Evolutionary conservation across 2,888 invertebrate genomes (phyloP), one percentile per base, ranked within the genome.

Genomic region (Phyllotreta striolata): DNA sequence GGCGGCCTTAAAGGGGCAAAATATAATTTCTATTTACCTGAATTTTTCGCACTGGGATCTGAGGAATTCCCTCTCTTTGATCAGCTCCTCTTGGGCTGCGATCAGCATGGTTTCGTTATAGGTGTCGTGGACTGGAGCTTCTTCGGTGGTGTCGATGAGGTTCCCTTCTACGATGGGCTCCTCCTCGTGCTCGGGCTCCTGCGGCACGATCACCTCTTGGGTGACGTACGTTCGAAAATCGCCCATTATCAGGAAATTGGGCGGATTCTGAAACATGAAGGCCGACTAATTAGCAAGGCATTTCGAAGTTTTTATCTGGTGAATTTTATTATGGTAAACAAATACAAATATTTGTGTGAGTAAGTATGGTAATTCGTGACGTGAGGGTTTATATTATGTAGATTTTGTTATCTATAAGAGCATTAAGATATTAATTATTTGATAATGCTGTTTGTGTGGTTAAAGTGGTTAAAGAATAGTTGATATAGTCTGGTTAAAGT

Each of bases 171-270:
- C 79, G 66, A 86, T 84, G 9, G 85, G 83, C 63, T 87, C 88
- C 2, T 84, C 80, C 61, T 83, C 84, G 1, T 93, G 92, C 66
- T 83, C 84, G 0, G 93, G 92, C 71, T 89, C 88, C 39, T 88
- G 90, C 1, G 94, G 92, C 57, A 95, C 87, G 34, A 91, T 87
- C 47, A 95, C 97, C 68, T 96, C 96, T 0, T 98, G 98, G 1
- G 97, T 93, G 58, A 95, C 92, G 78, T 99, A 98, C 14, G 92
- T 92, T 59, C 93, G 90, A 76, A 99, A 88, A 79, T 98, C 98
- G 49, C 96, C 91, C 84, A 95, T 90, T 67, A 92, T 87, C 68
- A 96, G 84, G 83, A 99, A 98, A 82, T 99, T 98, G 0, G 98
- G 99, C 63, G 98, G 95, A 74, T 90, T 89, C 83, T 90, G 73